These are phyloP conservation scores for Paedocypris sp. DNA, from an alignment of 2,113 vertebrate genomes.

Conservation along the genomic window DNA sequence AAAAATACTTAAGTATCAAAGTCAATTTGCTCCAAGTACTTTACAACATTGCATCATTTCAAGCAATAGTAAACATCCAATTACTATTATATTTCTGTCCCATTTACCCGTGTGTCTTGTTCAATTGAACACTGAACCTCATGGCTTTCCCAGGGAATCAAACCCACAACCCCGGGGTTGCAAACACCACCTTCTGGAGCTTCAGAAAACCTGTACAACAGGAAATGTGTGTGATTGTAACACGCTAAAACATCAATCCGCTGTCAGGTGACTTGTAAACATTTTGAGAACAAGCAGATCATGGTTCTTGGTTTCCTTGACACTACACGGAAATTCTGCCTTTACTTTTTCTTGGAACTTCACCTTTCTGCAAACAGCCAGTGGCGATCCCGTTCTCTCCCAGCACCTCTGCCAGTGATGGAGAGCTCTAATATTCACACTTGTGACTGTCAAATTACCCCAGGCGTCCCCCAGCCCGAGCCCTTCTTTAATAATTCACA, in stretches of 20 bases:
- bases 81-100: no score
- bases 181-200: no score
- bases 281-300: background rate
- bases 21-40: no score
- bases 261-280: background rate
- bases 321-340: background rate
- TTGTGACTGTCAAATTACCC: constrained; percentile 4
- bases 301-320: background rate
- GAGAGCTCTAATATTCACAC: constrained; percentile 28
- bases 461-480: constrained; percentile 16
- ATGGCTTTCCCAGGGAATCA: no score
- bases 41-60: no score
- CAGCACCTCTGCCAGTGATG: constrained; percentile 19
- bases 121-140: no score
- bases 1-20: no score
- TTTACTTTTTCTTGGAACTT: background rate
- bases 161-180: no score
- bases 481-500: constrained; percentile 36
- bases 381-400: constrained; percentile 12
- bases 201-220: no score
- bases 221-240: background rate
- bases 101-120: no score
- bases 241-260: no score
- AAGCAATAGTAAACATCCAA: no score
- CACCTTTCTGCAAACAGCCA: constrained; percentile 5